A percentile compares a stretch with the other conserved stretches of the same genome.
phyloP scores from a whole-genome alignment of 1,140 invertebrate genomes.

The Lucilia sericata region DNA sequence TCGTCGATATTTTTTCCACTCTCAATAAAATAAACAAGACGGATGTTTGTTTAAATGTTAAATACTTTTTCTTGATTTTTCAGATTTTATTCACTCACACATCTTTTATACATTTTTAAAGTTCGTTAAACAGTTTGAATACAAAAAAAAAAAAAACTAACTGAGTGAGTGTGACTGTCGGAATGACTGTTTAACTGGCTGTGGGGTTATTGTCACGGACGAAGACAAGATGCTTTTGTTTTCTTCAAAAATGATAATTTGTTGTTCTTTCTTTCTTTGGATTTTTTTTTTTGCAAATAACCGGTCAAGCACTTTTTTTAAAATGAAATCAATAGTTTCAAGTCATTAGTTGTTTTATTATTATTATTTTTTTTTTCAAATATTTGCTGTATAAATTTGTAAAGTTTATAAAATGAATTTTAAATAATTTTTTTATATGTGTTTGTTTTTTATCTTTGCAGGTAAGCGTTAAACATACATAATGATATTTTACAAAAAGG shows the following conservation, averaged over 20 bases:
- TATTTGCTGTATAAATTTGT: background rate
- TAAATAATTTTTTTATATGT: background rate
- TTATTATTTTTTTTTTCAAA: too few relatives aligned
- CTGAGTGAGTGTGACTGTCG: too few relatives aligned
- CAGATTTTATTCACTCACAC: background rate
- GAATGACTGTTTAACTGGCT: too few relatives aligned
- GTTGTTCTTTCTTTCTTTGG: too few relatives aligned
- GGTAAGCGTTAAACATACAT: background rate
- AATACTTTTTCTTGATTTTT: background rate
- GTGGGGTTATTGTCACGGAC: too few relatives aligned
- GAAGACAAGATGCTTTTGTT: background rate
- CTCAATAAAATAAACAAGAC: background rate
- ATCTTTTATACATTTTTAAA: background rate
- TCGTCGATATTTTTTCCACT: background rate
- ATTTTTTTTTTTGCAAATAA: background rate
- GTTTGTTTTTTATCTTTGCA: background rate
- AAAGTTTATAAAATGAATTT: background rate
- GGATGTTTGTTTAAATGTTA: conserved; percentile 7
- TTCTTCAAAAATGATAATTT: background rate
- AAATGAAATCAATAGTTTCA: background rate
- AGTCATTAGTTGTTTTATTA: too few relatives aligned
- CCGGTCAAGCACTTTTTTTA: background rate
- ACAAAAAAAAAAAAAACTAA: too few relatives aligned
- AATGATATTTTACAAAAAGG: too few relatives aligned
- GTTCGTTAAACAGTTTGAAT: background rate